Base-by-base conservation (phyloP, 2,888 invertebrate genomes). In the Andrena flavipes region DNA sequence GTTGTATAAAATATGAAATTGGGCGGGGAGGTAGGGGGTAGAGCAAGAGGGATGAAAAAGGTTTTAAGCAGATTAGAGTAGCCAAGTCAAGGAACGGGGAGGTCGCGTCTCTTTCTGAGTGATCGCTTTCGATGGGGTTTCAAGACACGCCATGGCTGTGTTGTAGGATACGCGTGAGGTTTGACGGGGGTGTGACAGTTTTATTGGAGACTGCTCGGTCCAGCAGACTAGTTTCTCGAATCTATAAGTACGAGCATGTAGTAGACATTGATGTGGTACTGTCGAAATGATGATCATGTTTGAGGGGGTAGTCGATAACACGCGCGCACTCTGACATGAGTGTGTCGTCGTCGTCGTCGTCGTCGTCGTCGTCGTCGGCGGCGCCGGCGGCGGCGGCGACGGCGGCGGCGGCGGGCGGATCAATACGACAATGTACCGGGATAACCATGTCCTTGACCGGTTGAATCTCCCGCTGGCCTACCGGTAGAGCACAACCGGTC, bases 401-500 rank as follows among this genome's bases (percentile, higher is more conserved):
- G 33, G 33, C 33, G 8, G 35, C 35, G 35, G 35, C 35, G 35
- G 4, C 42, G 42, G 42, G 16, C 16, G 92, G 93, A 93, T 93
- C 93, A 92, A 93, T 93, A 93, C 93, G 74, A 92, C 93, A 74
- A 93, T 92, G 76, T 89, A 88, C 89, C 86, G 80, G 83, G 76
- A 84, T 86, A 89, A 87, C 88, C 87, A 87, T 87, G 92, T 92
- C 93, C 93, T 93, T 93, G 92, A 92, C 93, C 92, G 92, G 88
- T 90, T 91, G 88, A 49, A 29, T 76, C 77, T 76, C 48, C n/a
- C 48, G 63, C 26, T 35, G 54, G 76, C 26, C n/a, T 63, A 26
- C 42, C 48, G 42, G 30, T 48, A n/a, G 23, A 54, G 30, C 51
- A 29, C 33, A 42, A 42, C 42, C 5, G 49, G 16, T 63, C 62